Percentiles rank a stretch among this genome's conserved stretches.
These are phyloP conservation scores for Platysteira castanea DNA, from an alignment of 2,113 vertebrate species.

Conservation along the genomic window DNA sequence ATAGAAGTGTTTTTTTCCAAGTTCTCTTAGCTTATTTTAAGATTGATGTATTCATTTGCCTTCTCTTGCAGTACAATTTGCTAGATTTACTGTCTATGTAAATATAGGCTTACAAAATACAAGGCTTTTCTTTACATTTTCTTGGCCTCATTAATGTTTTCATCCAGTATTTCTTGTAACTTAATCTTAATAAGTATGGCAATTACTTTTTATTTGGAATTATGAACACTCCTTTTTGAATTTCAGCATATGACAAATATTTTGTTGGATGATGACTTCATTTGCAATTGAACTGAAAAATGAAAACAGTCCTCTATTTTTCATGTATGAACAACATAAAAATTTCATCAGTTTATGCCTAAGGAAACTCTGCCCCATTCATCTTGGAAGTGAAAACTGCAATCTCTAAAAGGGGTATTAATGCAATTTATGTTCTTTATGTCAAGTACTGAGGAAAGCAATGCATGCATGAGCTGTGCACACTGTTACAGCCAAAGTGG, in stretches of 20 bases:
- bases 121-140: background rate
- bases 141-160: background rate
- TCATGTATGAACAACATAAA: background rate
- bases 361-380: background rate
- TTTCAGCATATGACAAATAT: background rate
- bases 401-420: background rate
- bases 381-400: background rate
- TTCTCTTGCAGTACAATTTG: background rate
- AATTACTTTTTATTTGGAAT: slow-evolving; percentile 1
- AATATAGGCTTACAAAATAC: background rate
- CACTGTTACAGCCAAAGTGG: too few species aligned
- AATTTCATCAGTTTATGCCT: background rate
- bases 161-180: background rate
- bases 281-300: background rate
- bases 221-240: background rate
- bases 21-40: background rate
- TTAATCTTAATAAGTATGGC: background rate
- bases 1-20: background rate
- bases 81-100: background rate
- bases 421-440: background rate
- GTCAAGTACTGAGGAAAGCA: background rate
- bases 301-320: background rate
- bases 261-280: background rate
- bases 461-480: accelerated
- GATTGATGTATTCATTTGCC: background rate